Base-by-base conservation (phyloP, 37 sponge, comb jelly and placozoan species). In the Cliona cf. orientalis region DNA sequence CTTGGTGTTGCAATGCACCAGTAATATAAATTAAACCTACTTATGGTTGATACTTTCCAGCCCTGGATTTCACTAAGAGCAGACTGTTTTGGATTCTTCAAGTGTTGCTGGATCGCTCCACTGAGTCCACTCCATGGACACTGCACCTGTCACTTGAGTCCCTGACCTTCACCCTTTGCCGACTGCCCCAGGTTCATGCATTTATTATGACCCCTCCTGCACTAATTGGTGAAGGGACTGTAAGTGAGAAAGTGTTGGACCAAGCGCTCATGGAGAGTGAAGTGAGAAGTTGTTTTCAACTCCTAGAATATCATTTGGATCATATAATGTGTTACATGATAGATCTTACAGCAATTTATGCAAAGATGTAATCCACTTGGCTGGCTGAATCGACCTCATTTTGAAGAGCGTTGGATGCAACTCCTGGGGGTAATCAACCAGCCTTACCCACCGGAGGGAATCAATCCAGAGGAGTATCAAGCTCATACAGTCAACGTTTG, bases 341-440 rank as follows among this genome's bases (percentile, higher is more conserved):
- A 86, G 86, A 66, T 89, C 7, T 28, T 89, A 17, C 42, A 62
- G 46, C 76, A 88, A 69, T 81, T 71, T 49, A 81, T 75, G 77
- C 81, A 76, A 42, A 71, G 88, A 11, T 72, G 82, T 44, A 80
- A 88, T 60, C 2, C 62, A 42, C 43, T 87, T 28, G 95, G 95
- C 7, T 95, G 95, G 95, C 25, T 80, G 64, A 73, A 29, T 26
- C 71, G 90, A 46, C 69, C 75, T 3, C 95, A 95, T 76, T 95
- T 91, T 91, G 95, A 95, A 49, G 92, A 91, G 83, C 33, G 56
- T 17, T 95, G 95, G 95, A 86, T 95, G 84, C 86, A 81, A 38
- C 70, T 87, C 21, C 71, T 91, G 23, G 80, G 82, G 6, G 90
- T 95, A 4, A 57, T 95, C 46, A 91, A 89, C 75, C 76, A 81